Base-by-base conservation (phyloP, 64 coral and sea anemone species). In the Cladopsammia gracilis region DNA sequence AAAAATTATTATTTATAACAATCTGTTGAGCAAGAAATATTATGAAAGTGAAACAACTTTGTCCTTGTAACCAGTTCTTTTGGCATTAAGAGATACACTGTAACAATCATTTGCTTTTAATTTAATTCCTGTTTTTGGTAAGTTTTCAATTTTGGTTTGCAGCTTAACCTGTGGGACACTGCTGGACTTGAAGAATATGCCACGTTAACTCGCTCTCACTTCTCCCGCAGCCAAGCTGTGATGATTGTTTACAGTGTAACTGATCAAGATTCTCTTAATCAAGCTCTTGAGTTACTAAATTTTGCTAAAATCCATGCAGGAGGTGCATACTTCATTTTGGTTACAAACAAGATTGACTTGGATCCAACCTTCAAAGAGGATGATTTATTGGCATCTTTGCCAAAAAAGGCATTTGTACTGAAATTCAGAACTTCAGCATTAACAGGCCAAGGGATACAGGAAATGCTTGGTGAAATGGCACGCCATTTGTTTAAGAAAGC, bases 191-290 rank as follows among this genome's bases (percentile, higher is more conserved):
- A 84, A 67, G 0, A 13, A 9, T 10, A 84, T 25, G 80, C 80
- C 3, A 18, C 48, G 62, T 84, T 66, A 45, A 84, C 80, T 24
- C 60, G 80, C 19, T 84, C 80, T 67, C 80, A 84, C 43, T 84
- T 51, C 42, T 48, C 25, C 24, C 62, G 50, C 44, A 84, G 60
- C 80, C 80, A 84, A 50, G 80, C 62, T 23, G 80, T 84, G 45
- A 45, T 84, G 80, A 11, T 84, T 84, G 80, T 84, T 3, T 84
- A 84, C 80, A 84, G 80, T 84, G 80, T n/a, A 51, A 67, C 42
- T 48, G 80, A 84, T n/a, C 50, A 23, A 50, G 80, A 84, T 24
- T 84, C 80, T 25, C 15, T 66, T 44, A 49, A 8, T 3, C 61
- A 84, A 6, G 60, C n/a, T 14, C 1, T 6, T 48, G 80, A 84